Conservation (phyloP, 2,888 invertebrate species). For the Troglohyphantes excavatus region DNA sequence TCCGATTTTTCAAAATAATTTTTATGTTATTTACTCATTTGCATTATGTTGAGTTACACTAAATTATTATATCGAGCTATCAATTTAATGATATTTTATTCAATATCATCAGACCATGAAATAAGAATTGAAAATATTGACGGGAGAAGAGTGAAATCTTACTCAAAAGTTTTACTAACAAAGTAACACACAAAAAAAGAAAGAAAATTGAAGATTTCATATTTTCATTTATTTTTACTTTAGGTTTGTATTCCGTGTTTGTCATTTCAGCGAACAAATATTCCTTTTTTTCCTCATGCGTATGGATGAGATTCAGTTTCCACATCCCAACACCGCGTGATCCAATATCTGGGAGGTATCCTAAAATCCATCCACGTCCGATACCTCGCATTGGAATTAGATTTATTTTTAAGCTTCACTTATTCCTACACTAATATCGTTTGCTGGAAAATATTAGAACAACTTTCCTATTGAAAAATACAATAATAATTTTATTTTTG, state of each 20-base stretch:
- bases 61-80: no score
- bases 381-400: conserved; percentile 11
- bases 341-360: conserved; percentile 53
- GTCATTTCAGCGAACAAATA: conserved; percentile 65
- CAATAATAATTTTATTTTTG: no score
- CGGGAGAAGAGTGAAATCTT: no score
- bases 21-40: no score
- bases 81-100: no score
- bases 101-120: no score
- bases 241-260: conserved; percentile 46
- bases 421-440: background rate
- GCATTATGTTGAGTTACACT: no score
- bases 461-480: no score
- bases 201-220: background rate
- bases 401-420: conserved; percentile 21
- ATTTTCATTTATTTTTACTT: conserved; percentile 38
- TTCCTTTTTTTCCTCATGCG: conserved; percentile 50
- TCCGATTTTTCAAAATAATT: no score
- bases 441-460: background rate
- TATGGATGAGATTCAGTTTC: conserved; percentile 63
- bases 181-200: no score
- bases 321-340: background rate
- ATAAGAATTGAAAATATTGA: no score
- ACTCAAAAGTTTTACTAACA: no score
- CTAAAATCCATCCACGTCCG: conserved; percentile 51